These are phyloP conservation scores for Melolontha melolontha DNA, from an alignment of 2,888 invertebrate species.

Conservation along the genomic window DNA sequence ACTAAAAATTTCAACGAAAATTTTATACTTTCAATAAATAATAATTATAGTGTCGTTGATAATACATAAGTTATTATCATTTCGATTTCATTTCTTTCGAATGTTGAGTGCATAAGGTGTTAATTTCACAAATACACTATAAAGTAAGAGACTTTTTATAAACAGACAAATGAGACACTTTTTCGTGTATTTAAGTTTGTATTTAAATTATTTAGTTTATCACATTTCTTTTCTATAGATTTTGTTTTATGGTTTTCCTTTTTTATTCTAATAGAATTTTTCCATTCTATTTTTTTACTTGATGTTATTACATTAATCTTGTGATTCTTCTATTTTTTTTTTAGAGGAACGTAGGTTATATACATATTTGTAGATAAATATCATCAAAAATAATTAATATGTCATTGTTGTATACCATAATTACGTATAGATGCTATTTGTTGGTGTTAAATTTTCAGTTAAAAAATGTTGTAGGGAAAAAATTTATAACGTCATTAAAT, in stretches of 20 bases:
- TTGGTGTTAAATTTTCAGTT: constrained; percentile 32
- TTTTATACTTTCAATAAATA: too few relatives aligned
- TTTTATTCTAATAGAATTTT: background rate
- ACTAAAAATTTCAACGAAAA: too few relatives aligned
- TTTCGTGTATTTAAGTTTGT: background rate
- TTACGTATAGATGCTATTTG: constrained; percentile 17
- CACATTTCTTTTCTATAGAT: constrained; percentile 2
- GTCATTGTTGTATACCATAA: background rate
- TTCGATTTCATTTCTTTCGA: too few relatives aligned
- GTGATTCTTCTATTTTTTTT: too few relatives aligned
- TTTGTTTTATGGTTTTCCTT: background rate
- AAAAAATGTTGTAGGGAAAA: background rate
- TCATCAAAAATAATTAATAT: constrained; percentile 2
- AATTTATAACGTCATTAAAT: constrained; percentile 19
- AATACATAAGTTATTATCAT: too few relatives aligned
- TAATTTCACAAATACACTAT: background rate
- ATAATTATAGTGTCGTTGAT: too few relatives aligned
- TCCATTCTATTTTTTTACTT: constrained; percentile 9
- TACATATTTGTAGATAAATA: constrained; percentile 16
- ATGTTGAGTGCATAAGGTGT: background rate
- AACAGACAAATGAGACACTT: too few relatives aligned
- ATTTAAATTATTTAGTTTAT: background rate
- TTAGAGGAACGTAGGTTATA: background rate
- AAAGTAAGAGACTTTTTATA: background rate
- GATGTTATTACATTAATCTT: constrained; percentile 1